A percentile compares a stretch with the other conserved stretches of the same genome.
These are phyloP conservation scores for Ciconia boyciana DNA, from an alignment of 2,113 vertebrate genomes.

Conservation along the genomic window DNA sequence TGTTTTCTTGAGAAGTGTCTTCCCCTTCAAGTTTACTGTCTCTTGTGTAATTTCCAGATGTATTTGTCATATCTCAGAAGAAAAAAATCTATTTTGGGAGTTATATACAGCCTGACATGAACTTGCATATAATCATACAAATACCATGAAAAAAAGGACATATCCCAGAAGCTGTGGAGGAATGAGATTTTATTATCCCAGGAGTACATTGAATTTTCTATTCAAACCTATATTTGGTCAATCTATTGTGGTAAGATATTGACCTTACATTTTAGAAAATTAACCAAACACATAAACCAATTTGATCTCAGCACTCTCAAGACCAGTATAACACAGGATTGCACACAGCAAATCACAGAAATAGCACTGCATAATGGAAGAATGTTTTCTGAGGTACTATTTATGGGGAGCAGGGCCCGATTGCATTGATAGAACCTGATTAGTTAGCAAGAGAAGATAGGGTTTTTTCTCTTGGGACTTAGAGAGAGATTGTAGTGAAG, in stretches of 20 bases:
- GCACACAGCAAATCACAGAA: not conserved
- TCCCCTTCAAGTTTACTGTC: not conserved
- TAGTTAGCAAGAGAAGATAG: not conserved
- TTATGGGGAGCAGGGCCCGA: not conserved
- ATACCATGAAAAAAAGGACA: not conserved
- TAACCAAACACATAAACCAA: not conserved
- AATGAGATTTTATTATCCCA: not conserved
- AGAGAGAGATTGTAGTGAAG: not conserved
- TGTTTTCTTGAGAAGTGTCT: slow-evolving; percentile 2
- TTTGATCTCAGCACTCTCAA: not conserved
- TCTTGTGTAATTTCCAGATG: not conserved
- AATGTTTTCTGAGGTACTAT: not conserved
- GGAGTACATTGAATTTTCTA: not conserved
- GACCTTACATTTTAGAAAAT: not conserved
- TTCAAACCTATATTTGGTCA: not conserved
- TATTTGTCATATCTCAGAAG: not conserved
- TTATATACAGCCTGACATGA: not conserved
- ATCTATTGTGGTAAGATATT: not conserved
- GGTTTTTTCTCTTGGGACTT: not conserved
- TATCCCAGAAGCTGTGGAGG: not conserved
- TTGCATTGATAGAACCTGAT: not conserved
- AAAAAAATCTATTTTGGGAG: not conserved
- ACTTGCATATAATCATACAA: not conserved
- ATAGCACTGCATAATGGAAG: not conserved
- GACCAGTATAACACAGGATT: not conserved